Evolutionary conservation across 2,888 invertebrate species (phyloP).

Genomic region (Onchidella celtica): DNA sequence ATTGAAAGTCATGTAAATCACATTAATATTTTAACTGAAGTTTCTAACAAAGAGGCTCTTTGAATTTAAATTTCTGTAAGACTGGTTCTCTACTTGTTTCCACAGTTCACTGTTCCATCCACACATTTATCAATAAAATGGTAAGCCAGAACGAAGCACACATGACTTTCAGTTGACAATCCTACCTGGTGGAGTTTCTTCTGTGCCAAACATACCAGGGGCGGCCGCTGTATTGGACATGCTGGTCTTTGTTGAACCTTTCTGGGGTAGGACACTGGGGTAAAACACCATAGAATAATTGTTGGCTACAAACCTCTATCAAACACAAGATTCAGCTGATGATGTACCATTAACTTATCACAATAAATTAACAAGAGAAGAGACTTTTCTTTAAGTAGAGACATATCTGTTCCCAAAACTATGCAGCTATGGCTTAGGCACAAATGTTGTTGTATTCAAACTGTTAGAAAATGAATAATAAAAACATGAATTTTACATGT

Average conservation of each 20-base stretch:
- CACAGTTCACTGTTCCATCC: too few relatives aligned
- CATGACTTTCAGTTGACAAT: too few relatives aligned
- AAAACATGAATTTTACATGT: neutral
- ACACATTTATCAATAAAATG: too few relatives aligned
- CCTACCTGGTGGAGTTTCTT: constrained; percentile 26
- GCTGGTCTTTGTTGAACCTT: neutral
- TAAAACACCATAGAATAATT: neutral
- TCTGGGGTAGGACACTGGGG: constrained; percentile 3
- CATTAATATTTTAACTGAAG: too few relatives aligned
- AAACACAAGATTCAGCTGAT: neutral
- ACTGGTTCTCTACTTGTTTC: too few relatives aligned
- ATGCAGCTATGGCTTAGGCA: neutral
- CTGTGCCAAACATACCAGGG: neutral
- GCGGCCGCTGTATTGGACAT: neutral
- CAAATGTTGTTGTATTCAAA: too few relatives aligned
- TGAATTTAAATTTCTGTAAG: too few relatives aligned
- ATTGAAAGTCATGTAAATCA: too few relatives aligned
- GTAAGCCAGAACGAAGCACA: too few relatives aligned
- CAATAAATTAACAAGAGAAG: neutral
- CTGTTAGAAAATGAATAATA: neutral
- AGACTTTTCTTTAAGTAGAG: too few relatives aligned
- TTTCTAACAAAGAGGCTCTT: too few relatives aligned
- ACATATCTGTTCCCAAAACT: too few relatives aligned
- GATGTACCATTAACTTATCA: neutral
- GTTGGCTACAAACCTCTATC: neutral